A percentile compares a stretch with the other conserved stretches of the same genome.
These are phyloP conservation scores for Labrus mixtus DNA, from an alignment of 2,113 vertebrate genomes.

Conservation along the genomic window DNA sequence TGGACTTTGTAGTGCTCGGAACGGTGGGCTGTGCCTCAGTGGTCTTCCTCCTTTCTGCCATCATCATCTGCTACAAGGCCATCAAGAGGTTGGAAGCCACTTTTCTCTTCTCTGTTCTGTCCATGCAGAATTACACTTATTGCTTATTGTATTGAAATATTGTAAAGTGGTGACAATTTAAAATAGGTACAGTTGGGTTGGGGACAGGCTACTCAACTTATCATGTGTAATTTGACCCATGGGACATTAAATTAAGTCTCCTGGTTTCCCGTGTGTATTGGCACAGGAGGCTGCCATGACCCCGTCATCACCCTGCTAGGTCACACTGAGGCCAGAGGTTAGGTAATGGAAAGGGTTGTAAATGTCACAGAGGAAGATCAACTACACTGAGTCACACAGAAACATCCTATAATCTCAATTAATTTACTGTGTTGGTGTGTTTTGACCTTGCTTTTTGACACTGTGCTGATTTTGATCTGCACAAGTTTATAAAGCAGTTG, in stretches of 20 bases:
- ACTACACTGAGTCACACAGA: slow-evolving; percentile 33
- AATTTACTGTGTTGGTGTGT: slow-evolving; percentile 25
- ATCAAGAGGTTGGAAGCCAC: slow-evolving; percentile 92
- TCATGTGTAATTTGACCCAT: slow-evolving; percentile 37
- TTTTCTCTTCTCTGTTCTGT: not conserved
- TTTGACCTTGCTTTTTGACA: slow-evolving; percentile 2
- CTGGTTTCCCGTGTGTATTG: slow-evolving; percentile 6
- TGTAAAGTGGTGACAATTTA: slow-evolving; percentile 10
- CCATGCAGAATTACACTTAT: slow-evolving; percentile 1
- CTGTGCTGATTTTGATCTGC: slow-evolving; percentile 45
- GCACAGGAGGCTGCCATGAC: slow-evolving; percentile 20
- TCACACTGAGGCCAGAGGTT: slow-evolving; percentile 62
- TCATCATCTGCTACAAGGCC: slow-evolving; percentile 99
- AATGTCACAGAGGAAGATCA: slow-evolving; percentile 52
- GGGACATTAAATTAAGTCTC: slow-evolving; percentile 1
- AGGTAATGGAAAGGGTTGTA: slow-evolving; percentile 51
- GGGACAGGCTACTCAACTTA: slow-evolving; percentile 16
- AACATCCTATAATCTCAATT: slow-evolving; percentile 25
- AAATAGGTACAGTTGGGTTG: slow-evolving; percentile 26
- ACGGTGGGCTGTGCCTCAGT: slow-evolving; percentile 90
- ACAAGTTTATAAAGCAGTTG: slow-evolving; percentile 51
- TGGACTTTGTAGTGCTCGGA: slow-evolving; percentile 89
- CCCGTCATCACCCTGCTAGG: slow-evolving; percentile 45
- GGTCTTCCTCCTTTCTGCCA: slow-evolving; percentile 91
- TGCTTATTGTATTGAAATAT: slow-evolving; percentile 5